Base-by-base conservation (phyloP, 2,888 invertebrate species). In the Diarsia dahlii region DNA sequence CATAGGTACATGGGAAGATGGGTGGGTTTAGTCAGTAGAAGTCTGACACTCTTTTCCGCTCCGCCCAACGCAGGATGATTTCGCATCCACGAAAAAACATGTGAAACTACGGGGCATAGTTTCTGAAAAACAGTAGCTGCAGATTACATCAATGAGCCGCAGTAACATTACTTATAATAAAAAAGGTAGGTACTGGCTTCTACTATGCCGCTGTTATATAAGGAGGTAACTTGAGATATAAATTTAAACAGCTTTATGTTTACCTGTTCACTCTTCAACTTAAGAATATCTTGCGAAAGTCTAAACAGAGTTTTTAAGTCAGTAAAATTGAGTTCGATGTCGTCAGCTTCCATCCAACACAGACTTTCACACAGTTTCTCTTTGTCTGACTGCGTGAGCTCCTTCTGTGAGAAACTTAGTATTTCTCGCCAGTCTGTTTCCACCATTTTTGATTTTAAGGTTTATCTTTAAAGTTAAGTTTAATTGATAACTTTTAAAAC, bases 191-290 rank as follows among this genome's bases (percentile, higher is more conserved):
- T 23, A 13, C 13, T 56, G 13, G 56, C 23, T 13, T 3, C 56
- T 23, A 2, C 5, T 5, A 56, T 13, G 13, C 13, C 23, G 13
- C 13, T 23, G 23, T 2, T 56, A 23, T 1, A 5, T 23, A 23
- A 1, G 8, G 6, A 15, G 23, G 23, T 28, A 28, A 28, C 28
- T 28, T n/a, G n/a, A n/a, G n/a, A n/a, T n/a, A n/a, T n/a, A n/a
- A n/a, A n/a, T n/a, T n/a, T 1, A 5, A 6, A 6, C 39, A 39
- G 15, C 54, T 78, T 70, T 2, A 34, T 23, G 54, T 82, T 87
- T 95, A 97, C 97, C 97, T 98, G 98, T 93, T 97, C 97, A 79
- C 97, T 97, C 94, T 98, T 98, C 85, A 97, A 97, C 89, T 97
- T 97, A 66, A 98, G 90, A 87, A 98, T 97, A 93, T 97, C 97